Evolutionary conservation across 2,113 vertebrate species (phyloP).

Genomic region (Tonatia bakeri): DNA sequence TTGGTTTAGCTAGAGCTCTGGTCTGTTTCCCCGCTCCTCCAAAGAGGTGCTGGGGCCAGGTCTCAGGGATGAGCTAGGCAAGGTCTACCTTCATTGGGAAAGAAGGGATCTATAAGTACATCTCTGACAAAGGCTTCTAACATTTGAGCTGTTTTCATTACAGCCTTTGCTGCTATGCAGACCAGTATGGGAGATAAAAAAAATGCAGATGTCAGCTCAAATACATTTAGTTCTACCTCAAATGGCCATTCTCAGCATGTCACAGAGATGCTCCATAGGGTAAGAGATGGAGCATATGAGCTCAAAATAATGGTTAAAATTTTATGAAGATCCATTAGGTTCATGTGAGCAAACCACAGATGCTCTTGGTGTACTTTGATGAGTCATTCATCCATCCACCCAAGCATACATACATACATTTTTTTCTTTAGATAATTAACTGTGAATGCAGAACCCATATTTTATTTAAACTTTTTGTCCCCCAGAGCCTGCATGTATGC

Average conservation of each 20-base stretch:
- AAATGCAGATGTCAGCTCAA: neutral
- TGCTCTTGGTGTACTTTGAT: neutral
- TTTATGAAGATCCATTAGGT: neutral
- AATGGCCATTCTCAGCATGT: neutral
- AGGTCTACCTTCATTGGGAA: fast-evolving
- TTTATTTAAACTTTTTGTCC: neutral
- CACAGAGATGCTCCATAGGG: neutral
- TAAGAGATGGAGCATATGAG: neutral
- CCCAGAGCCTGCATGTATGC: neutral
- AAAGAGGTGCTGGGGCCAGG: neutral
- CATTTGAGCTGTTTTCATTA: neutral
- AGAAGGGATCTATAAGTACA: neutral
- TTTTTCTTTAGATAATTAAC: neutral
- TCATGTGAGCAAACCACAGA: neutral
- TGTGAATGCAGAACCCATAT: neutral
- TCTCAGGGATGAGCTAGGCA: neutral
- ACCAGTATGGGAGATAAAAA: neutral
- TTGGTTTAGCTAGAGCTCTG: neutral
- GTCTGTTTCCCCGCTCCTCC: neutral
- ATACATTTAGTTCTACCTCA: neutral
- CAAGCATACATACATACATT: neutral
- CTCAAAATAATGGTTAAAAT: neutral
- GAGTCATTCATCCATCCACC: neutral
- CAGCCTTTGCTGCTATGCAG: neutral
- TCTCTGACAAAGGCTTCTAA: neutral